Percentiles rank a stretch among this genome's conserved stretches.
Conservation (phyloP, 2,113 vertebrate genomes). For the Atherinomorus stipes region DNA sequence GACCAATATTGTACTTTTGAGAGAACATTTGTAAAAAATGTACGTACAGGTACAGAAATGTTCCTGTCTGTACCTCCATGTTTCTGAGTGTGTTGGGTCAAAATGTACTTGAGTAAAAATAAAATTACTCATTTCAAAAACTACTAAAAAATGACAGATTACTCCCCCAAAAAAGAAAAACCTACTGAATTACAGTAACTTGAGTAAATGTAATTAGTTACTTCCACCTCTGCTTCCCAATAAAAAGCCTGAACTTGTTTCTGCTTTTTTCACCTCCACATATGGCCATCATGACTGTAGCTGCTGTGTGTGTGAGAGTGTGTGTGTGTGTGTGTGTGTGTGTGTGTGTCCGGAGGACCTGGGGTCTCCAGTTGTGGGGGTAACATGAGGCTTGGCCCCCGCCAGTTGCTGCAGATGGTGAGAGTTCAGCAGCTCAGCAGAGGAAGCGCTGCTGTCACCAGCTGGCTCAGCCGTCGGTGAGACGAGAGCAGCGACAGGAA, state of each 20-base stretch:
- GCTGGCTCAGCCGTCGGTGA: conserved; percentile 68
- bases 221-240: conserved; percentile 30
- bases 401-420: conserved; percentile 75
- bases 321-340: conserved; percentile 31
- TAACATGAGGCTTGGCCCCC: conserved; percentile 62
- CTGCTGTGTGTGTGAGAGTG: conserved; percentile 22
- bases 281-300: conserved; percentile 37
- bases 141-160: too few relatives aligned
- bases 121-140: too few relatives aligned
- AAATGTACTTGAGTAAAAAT: too few relatives aligned
- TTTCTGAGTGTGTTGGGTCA: too few relatives aligned
- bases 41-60: too few relatives aligned
- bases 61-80: too few relatives aligned
- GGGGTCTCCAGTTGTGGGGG: conserved; percentile 67
- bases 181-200: too few relatives aligned
- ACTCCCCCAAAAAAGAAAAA: too few relatives aligned
- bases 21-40: too few relatives aligned
- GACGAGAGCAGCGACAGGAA: conserved; percentile 69
- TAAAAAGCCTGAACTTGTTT: conserved; percentile 20
- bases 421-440: conserved; percentile 61
- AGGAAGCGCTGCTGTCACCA: conserved; percentile 79
- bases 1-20: too few relatives aligned
- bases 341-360: conserved; percentile 46
- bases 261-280: conserved; percentile 18
- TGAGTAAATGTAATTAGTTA: too few relatives aligned